Percentiles rank a stretch among this genome's conserved stretches.
Conservation (phyloP, 2,113 vertebrate species). For the Pollimyrus isidori region DNA sequence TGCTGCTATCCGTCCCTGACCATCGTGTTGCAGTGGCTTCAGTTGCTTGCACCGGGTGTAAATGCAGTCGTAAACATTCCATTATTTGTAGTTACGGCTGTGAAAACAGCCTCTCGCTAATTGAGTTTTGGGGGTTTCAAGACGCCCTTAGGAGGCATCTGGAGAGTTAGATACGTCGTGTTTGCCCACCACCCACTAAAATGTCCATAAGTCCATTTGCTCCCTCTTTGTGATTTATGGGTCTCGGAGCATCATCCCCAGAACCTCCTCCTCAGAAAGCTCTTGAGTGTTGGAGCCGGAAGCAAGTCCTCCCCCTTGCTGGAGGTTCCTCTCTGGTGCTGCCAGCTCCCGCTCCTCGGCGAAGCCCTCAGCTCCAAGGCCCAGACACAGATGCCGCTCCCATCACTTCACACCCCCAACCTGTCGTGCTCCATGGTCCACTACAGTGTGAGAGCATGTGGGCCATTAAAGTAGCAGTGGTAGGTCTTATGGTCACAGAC, state of each 20-base stretch:
- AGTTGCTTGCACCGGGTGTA: background rate
- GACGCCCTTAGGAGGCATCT: background rate
- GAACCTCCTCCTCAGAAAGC: background rate
- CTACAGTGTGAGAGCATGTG: background rate
- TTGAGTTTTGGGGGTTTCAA: background rate
- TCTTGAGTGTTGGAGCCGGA: background rate
- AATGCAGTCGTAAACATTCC: background rate
- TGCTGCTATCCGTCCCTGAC: background rate
- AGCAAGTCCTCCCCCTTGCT: background rate
- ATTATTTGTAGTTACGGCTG: background rate
- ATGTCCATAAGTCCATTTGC: background rate
- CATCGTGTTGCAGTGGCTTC: background rate
- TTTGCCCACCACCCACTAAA: background rate
- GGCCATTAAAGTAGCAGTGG: background rate
- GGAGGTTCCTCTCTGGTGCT: background rate
- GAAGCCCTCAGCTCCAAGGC: background rate
- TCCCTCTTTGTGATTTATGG: background rate
- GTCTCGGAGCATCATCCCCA: background rate
- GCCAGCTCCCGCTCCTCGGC: background rate
- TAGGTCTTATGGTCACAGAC: background rate
- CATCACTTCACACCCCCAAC: background rate
- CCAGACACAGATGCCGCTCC: background rate
- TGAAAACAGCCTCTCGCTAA: background rate
- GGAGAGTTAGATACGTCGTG: background rate
- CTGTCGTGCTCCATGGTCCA: background rate